Evolutionary conservation across 2,113 vertebrate species (phyloP).

Genomic region (Lagopus muta): DNA sequence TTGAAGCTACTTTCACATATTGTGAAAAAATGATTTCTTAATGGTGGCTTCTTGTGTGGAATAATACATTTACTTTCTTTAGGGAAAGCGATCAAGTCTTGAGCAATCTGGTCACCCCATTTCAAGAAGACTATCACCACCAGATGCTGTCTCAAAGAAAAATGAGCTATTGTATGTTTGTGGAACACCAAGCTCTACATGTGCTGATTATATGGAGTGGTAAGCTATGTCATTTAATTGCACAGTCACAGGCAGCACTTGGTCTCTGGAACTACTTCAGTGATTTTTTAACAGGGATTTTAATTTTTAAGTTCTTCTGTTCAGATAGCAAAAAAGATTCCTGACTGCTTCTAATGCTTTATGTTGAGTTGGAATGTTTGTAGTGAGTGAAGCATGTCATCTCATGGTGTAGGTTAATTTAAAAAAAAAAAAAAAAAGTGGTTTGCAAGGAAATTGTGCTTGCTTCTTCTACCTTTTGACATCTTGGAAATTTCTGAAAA

Average conservation of each 20-base stretch:
- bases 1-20: neutral
- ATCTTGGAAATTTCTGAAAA: neutral
- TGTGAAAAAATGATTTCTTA: neutral
- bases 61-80: neutral
- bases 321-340: neutral
- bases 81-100: conserved; percentile 76
- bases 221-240: conserved; percentile 47
- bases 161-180: conserved; percentile 65
- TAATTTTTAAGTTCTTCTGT: neutral
- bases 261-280: neutral
- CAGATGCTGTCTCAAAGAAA: conserved; percentile 52
- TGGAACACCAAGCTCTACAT: conserved; percentile 81
- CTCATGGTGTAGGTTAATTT: neutral
- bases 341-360: neutral
- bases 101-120: conserved; percentile 71
- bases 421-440: neutral
- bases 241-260: accelerated
- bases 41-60: neutral
- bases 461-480: neutral
- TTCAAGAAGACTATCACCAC: conserved; percentile 75
- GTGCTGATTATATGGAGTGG: conserved; percentile 83
- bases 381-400: neutral
- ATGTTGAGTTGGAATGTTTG: neutral
- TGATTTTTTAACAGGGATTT: neutral
- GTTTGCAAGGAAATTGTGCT: neutral